These are phyloP conservation scores for Drosophila kambysellisi DNA, from an alignment of 2,888 invertebrate species.

Conservation along the genomic window DNA sequence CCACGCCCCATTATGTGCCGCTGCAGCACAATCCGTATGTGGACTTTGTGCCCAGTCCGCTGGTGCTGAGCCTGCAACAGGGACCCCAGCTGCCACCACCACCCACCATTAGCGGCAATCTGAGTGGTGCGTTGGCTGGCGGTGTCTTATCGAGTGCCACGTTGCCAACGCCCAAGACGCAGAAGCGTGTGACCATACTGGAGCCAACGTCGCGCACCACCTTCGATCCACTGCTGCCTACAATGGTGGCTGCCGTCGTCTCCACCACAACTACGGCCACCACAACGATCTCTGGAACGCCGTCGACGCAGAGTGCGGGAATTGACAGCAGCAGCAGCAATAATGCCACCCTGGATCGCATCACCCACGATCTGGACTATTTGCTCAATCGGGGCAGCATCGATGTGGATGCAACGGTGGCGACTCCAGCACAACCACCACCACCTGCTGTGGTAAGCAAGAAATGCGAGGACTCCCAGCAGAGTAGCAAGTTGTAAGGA, in stretches of 20 bases:
- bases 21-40: slow-evolving; percentile 81
- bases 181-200: slow-evolving; percentile 84
- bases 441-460: slow-evolving; percentile 57
- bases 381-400: slow-evolving; percentile 88
- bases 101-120: slow-evolving; percentile 68
- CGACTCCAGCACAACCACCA: slow-evolving; percentile 59
- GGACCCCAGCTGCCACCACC: slow-evolving; percentile 50
- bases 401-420: slow-evolving; percentile 49
- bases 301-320: slow-evolving; percentile 55
- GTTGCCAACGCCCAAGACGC: slow-evolving; percentile 82
- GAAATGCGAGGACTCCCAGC: slow-evolving; percentile 49
- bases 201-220: slow-evolving; percentile 83
- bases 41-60: slow-evolving; percentile 69
- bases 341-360: slow-evolving; percentile 90
- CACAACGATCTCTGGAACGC: slow-evolving; percentile 44
- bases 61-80: slow-evolving; percentile 59
- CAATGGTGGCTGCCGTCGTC: slow-evolving; percentile 79
- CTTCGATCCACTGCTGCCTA: slow-evolving; percentile 82
- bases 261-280: slow-evolving; percentile 61
- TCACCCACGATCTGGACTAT: slow-evolving; percentile 93
- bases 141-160: slow-evolving; percentile 42
- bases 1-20: slow-evolving; percentile 63
- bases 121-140: slow-evolving; percentile 51
- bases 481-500: slow-evolving; percentile 46
- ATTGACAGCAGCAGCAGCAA: slow-evolving; percentile 22